Evolutionary conservation across 2,888 invertebrate genomes (phyloP).

Genomic region (Lucinisca nassula): DNA sequence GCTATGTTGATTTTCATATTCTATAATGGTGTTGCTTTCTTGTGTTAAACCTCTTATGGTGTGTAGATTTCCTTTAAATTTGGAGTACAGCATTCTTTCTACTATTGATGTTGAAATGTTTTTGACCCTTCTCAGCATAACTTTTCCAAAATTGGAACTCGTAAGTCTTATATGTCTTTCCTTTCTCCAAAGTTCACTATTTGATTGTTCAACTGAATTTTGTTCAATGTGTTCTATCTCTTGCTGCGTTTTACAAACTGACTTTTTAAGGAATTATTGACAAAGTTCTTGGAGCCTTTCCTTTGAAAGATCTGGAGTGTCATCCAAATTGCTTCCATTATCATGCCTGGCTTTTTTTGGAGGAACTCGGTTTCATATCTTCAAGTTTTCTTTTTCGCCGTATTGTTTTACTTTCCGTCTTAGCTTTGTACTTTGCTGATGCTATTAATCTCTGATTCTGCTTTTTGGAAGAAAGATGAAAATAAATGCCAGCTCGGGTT

Average conservation of each 20-base stretch:
- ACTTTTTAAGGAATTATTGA: background rate
- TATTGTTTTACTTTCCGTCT: background rate
- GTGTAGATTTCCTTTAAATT: constrained; percentile 16
- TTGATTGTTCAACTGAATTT: constrained; percentile 18
- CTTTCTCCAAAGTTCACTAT: constrained; percentile 30
- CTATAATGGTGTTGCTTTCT: constrained; percentile 16
- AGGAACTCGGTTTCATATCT: background rate
- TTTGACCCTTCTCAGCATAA: background rate
- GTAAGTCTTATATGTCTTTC: constrained; percentile 36
- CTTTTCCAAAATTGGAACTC: constrained; percentile 43
- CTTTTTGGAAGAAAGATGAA: background rate
- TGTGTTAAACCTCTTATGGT: constrained; percentile 3
- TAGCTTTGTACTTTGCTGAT: constrained; percentile 3
- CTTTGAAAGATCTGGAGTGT: background rate
- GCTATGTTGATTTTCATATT: constrained; percentile 8
- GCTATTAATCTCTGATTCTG: background rate
- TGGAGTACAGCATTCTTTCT: constrained; percentile 6
- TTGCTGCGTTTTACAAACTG: background rate
- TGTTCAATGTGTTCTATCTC: constrained; percentile 7
- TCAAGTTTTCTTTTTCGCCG: constrained; percentile 24
- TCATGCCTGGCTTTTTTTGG: constrained; percentile 16
- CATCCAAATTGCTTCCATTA: constrained; percentile 15
- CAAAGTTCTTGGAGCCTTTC: background rate
- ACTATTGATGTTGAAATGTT: background rate
- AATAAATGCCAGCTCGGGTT: background rate